Evolutionary conservation across 1,140 invertebrate species (phyloP), one percentile per base, ranked within the genome.

Genomic region (Dinothrombium tinctorium): DNA sequence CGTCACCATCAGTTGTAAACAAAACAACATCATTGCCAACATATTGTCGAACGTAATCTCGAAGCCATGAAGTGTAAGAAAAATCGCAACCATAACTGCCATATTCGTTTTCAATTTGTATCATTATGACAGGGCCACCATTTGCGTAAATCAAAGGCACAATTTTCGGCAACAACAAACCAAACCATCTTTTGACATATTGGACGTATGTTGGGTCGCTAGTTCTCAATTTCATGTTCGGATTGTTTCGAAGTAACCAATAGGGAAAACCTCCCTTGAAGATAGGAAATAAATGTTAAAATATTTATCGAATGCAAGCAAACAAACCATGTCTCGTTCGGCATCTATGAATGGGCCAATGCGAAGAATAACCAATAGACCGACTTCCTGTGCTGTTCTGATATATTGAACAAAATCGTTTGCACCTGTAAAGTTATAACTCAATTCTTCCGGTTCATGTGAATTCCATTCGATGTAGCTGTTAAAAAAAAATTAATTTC

Each of bases 321-420:
- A 19, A 20, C 22, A 23, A n/a, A 31, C 59, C 55, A 60, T 59
- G 37, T 66, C 65, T 54, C 59, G 57, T 49, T 67, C 64, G 29
- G 57, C 64, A 56, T 60, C 61, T 21, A 64, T 62, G 43, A 64
- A 67, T 4, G 65, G 64, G 9, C 64, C 64, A 35, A 56, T 46
- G 40, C 64, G 44, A 0, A 66, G 44, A 6, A 67, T 52, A 4
- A 64, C 63, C 19, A 54, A 46, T 21, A 67, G 44, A 11, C 53
- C 57, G 36, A 53, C 47, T 37, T 63, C 53, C 43, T 63, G 53
- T 5, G 63, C 61, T 15, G 52, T 41, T 33, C 54, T 40, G 4
- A 67, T 44, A 49, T 64, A 66, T 20, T 43, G 26, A 3, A 50
- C 49, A 22, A 65, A 42, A 49, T 65, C 54, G 21, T 36, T 6